Evolutionary conservation across 2,888 invertebrate species (phyloP), one percentile per base, ranked within the genome.

Genomic region (Dendrolimus houi): DNA sequence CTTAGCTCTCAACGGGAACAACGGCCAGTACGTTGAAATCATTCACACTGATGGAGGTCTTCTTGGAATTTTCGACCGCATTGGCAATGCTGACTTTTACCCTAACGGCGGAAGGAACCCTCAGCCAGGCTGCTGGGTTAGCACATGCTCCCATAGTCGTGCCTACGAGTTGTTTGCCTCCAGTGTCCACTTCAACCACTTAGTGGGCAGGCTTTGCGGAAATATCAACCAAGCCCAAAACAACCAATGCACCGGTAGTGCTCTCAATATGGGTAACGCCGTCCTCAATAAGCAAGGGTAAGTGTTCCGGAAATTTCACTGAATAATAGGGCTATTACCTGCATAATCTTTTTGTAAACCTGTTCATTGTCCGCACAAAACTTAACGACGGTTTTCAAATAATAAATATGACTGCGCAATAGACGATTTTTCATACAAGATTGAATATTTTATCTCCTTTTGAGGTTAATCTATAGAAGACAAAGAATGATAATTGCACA

Each of bases 1-100:
- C 1, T 67, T 75, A 13, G 80, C 85, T 1, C 62, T 89, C 8
- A 79, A 73, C 55, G 54, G 62, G 9, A 70, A 68, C 53, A 66
- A 72, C 55, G 88, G 79, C 9, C 64, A 59, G 54, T 83, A 84
- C 59, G 87, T 88, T 0, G 88, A 89, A 63, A 67, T 74, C 1
- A 87, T 88, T 52, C 87, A 89, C 62, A 87, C 87, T 0, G 83
- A 88, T 41, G 81, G 82, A 29, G 75, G 81, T 8, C 56, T 71
- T 0, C 73, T 84, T 7, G 89, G 88, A 13, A 83, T 86, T 60
- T 75, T 76, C 58, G 68, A 79, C 56, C 70, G 72, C 1, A 74
- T 83, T 41, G 81, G 72, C 8, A 52, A 84, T 54, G 72, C 76
- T 10, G 82, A 87, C 67, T 89, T 87, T 70, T 90, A 87, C 65